A percentile compares a stretch with the other conserved stretches of the same genome.
These are phyloP conservation scores for Eupelmus urozonus DNA, from an alignment of 2,888 invertebrate genomes.

Conservation along the genomic window DNA sequence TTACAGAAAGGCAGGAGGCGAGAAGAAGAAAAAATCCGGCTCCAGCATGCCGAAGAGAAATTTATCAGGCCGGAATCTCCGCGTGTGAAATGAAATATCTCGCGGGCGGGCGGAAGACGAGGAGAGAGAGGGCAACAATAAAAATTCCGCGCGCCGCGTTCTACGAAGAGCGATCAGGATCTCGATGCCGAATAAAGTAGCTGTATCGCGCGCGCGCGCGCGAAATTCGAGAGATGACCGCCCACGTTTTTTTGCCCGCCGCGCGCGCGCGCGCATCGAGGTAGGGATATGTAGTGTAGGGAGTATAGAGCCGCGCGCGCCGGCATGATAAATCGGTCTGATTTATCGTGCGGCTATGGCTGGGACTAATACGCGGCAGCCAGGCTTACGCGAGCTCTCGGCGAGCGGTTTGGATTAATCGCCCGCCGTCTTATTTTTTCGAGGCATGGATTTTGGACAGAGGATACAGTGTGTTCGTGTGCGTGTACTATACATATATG, in stretches of 20 bases:
- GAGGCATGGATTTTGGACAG: too few species aligned
- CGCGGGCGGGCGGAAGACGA: too few species aligned
- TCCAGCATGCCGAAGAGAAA: constrained; percentile 11
- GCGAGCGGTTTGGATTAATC: constrained; percentile 18
- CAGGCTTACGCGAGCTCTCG: constrained; percentile 40
- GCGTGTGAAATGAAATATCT: constrained; percentile 29
- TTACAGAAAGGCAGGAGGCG: not conserved
- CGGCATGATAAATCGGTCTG: constrained; percentile 49
- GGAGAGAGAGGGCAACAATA: constrained; percentile 20
- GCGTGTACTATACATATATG: too few species aligned
- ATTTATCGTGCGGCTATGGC: constrained; percentile 25
- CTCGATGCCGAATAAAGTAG: constrained; percentile 29
- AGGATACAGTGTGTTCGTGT: too few species aligned
- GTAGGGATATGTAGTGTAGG: not conserved
- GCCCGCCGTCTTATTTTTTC: not conserved
- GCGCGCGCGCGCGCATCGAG: not conserved
- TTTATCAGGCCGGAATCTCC: constrained; percentile 37
- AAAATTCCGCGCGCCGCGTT: constrained; percentile 40
- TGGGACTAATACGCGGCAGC: constrained; percentile 35
- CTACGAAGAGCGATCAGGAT: constrained; percentile 28
- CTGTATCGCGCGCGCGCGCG: not conserved
- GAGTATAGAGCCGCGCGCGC: too few species aligned
- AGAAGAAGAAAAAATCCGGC: constrained; percentile 2
- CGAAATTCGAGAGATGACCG: constrained; percentile 33
- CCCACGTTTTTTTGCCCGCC: not conserved